Conservation (phyloP, 2,113 vertebrate genomes). For the Chionis minor region DNA sequence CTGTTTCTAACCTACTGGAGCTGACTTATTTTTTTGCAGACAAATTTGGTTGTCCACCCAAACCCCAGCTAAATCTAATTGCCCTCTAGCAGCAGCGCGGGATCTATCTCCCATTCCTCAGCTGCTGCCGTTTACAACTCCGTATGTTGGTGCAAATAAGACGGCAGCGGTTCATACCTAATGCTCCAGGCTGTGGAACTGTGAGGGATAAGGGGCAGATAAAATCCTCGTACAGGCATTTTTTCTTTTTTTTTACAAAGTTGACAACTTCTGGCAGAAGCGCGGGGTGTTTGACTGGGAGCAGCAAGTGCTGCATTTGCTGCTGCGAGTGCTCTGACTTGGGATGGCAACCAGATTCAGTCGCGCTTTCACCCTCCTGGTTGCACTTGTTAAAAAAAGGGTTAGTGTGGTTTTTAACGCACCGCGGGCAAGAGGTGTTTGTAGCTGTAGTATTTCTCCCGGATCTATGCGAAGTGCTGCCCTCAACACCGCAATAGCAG, state of each 20-base stretch:
- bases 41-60: not conserved
- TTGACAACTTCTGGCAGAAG: not conserved
- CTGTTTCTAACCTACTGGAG: not conserved
- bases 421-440: not conserved
- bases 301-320: not conserved
- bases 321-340: not conserved
- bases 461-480: not conserved
- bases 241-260: not conserved
- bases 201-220: not conserved
- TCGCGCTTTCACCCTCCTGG: not conserved
- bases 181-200: too few relatives aligned
- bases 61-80: not conserved
- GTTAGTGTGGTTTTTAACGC: not conserved
- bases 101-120: not conserved
- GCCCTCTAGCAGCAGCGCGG: not conserved
- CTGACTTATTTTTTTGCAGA: not conserved
- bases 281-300: not conserved
- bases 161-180: not conserved
- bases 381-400: not conserved
- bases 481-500: not conserved
- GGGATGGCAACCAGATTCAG: not conserved
- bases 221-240: not conserved
- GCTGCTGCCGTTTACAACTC: not conserved
- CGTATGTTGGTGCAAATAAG: accelerated
- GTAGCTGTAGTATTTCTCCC: not conserved